Conservation (phyloP, 2,797 vertebrate genomes). For the Otus scops region DNA sequence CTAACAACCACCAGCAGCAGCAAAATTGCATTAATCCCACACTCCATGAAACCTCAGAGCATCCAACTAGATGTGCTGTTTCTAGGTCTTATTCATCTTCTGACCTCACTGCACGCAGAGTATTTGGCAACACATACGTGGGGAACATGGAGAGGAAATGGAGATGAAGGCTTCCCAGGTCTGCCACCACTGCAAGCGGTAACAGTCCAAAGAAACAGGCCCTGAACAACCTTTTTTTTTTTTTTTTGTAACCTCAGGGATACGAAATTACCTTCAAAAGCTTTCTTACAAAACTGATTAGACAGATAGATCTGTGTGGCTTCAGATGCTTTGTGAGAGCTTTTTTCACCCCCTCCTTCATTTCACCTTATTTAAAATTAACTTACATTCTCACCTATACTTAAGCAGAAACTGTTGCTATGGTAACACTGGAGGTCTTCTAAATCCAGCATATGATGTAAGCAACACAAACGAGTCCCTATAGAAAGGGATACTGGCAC, state of each 20-base stretch:
- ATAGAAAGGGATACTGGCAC: background rate
- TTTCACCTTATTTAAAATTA: constrained; percentile 73
- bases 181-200: background rate
- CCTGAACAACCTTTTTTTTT: background rate
- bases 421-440: constrained; percentile 66
- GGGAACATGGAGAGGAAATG: background rate
- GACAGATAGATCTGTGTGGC: background rate
- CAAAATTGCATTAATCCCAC: background rate
- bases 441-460: constrained; percentile 62
- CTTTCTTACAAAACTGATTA: constrained; percentile 21
- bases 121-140: accelerated
- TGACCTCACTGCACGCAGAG: accelerated
- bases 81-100: background rate
- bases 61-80: background rate
- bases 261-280: background rate
- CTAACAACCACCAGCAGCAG: background rate
- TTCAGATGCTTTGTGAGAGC: background rate
- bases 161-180: background rate
- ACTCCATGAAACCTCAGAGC: background rate
- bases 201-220: background rate
- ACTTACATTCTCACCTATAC: constrained; percentile 73
- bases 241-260: background rate
- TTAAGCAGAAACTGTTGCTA: constrained; percentile 71
- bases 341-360: background rate
- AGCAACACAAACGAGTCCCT: constrained; percentile 30